Percentiles rank a stretch among this genome's conserved stretches.
phyloP scores from a whole-genome alignment of 2,797 vertebrate species.

The Artibeus jamaicensis region DNA sequence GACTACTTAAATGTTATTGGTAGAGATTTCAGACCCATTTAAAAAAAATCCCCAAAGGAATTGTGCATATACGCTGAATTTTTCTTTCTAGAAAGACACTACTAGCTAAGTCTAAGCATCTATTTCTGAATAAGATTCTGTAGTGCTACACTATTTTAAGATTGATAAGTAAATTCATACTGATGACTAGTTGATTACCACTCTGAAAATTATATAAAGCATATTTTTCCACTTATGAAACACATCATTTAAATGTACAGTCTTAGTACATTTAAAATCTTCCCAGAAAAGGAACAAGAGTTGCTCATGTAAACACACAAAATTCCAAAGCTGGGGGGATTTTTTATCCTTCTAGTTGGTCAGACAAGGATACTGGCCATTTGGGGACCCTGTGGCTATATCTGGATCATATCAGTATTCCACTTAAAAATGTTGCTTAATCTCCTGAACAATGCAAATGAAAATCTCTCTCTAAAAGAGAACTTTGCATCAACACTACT shows the following conservation, averaged over 20 bases:
- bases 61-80: not conserved
- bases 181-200: not conserved
- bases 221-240: conserved; percentile 50
- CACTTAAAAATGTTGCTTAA: not conserved
- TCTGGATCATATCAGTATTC: not conserved
- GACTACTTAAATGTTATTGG: conserved; percentile 8
- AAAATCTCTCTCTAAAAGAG: conserved; percentile 44
- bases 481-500: not conserved
- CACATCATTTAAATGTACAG: not conserved
- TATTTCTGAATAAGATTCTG: conserved; percentile 28
- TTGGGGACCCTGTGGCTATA: not conserved
- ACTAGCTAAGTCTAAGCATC: conserved; percentile 1
- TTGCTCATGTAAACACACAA: not conserved
- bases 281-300: not conserved
- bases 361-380: not conserved
- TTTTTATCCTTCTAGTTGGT: not conserved
- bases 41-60: not conserved
- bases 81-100: not conserved
- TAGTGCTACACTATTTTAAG: not conserved
- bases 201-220: conserved; percentile 19
- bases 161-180: conserved; percentile 15
- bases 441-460: conserved; percentile 37
- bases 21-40: not conserved
- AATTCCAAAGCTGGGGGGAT: not conserved
- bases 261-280: conserved; percentile 10